These are phyloP conservation scores for Trialeurodes vaporariorum DNA, from an alignment of 1,140 invertebrate species.

Conservation along the genomic window DNA sequence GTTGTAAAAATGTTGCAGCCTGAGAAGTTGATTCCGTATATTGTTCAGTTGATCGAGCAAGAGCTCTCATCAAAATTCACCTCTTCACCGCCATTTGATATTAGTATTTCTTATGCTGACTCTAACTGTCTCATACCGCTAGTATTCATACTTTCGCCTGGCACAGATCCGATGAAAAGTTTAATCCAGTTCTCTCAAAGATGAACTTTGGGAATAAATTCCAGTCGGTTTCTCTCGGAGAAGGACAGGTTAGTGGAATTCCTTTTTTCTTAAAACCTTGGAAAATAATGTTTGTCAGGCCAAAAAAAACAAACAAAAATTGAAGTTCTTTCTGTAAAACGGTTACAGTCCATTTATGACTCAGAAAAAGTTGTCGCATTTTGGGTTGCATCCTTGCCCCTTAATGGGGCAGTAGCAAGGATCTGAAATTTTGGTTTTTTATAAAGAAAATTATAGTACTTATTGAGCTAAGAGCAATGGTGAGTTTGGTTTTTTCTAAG, in stretches of 20 bases:
- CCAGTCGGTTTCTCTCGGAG: conserved; percentile 78
- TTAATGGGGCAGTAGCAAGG: too few relatives aligned
- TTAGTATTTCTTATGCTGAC: conserved; percentile 70
- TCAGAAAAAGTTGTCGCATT: too few relatives aligned
- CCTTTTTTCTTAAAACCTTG: too few relatives aligned
- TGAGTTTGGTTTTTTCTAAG: too few relatives aligned
- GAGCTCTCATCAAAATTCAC: conserved; percentile 70
- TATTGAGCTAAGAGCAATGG: too few relatives aligned
- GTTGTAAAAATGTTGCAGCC: conserved; percentile 67
- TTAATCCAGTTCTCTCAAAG: conserved; percentile 63
- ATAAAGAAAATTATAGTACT: too few relatives aligned
- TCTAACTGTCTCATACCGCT: conserved; percentile 72
- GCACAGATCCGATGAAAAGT: conserved; percentile 76
- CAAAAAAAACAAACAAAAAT: too few relatives aligned
- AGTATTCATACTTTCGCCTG: conserved; percentile 82
- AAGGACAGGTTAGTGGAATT: conserved; percentile 70
- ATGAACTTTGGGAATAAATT: conserved; percentile 58
- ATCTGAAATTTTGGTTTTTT: too few relatives aligned
- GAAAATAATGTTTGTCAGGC: too few relatives aligned
- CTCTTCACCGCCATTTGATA: conserved; percentile 76
- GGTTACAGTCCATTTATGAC: too few relatives aligned
- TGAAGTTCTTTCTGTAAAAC: too few relatives aligned
- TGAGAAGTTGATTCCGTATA: conserved; percentile 49
- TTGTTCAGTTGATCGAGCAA: conserved; percentile 49
- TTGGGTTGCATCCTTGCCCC: too few relatives aligned